A percentile compares a stretch with the other conserved stretches of the same genome.
phyloP scores from a whole-genome alignment of 2,113 vertebrate species.

The Zosterops borbonicus region DNA sequence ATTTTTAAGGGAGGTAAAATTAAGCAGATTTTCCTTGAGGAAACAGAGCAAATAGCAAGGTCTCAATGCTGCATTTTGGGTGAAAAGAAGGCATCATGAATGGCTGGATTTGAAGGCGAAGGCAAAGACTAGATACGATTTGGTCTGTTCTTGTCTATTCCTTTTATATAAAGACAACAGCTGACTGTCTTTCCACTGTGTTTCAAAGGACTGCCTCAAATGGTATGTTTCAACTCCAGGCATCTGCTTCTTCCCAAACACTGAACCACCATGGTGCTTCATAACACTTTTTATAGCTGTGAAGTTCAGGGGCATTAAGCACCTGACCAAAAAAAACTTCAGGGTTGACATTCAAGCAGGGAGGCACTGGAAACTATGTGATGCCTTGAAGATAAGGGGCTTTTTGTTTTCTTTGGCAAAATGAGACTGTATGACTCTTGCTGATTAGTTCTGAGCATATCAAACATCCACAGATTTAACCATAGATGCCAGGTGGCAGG shows the following conservation, averaged over 20 bases:
- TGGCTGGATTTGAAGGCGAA: conserved; percentile 15
- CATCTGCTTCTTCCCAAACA: not conserved
- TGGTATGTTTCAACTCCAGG: not conserved
- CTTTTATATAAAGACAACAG: conserved; percentile 1
- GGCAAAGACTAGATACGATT: not conserved
- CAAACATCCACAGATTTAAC: not conserved
- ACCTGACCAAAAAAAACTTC: not conserved
- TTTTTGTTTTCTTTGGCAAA: not conserved
- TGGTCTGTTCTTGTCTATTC: not conserved
- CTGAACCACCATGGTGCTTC: not conserved
- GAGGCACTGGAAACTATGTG: not conserved
- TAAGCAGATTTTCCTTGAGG: not conserved
- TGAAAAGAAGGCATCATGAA: not conserved
- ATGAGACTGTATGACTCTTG: not conserved
- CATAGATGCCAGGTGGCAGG: not conserved
- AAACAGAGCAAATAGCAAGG: not conserved
- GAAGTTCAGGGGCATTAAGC: not conserved
- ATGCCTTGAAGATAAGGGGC: not conserved
- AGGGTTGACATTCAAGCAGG: not conserved
- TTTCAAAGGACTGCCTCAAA: not conserved
- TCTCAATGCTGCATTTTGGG: not conserved
- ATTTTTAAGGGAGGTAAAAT: not conserved
- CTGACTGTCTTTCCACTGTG: not conserved
- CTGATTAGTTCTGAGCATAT: not conserved
- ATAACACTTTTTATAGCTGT: not conserved